Base-by-base conservation (phyloP, 2,797 vertebrate genomes). In the Fratercula arctica region DNA sequence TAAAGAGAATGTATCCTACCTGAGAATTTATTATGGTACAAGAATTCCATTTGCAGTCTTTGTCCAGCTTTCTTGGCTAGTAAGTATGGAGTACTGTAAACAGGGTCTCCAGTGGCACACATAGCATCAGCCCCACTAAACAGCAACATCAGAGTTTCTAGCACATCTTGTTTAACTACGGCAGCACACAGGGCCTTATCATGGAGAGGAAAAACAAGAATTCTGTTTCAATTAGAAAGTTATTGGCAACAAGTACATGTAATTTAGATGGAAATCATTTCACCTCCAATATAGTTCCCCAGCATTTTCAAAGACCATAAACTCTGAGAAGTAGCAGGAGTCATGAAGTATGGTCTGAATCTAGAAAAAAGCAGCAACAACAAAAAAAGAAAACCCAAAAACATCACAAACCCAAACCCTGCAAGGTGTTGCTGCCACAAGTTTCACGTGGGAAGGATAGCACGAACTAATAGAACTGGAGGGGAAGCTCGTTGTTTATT, bases 31-130 rank as follows among this genome's bases (percentile, higher is more conserved):
- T 99, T 99, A 77, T 99, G 99, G 96, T 99, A 98, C 66, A 99
- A 98, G 90, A 99, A 99, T 97, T 99, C 99, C 99, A 99, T 99
- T 69, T 99, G 99, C 24, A 99, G 98, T 57, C 98, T 98, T 95
- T 99, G 99, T 28, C 99, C 99, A 6, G 98, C 98, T 69, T 98
- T 99, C 95, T 99, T 99, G 91, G 99, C 99, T 97, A 99, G 31
- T 21, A 99, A 98, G 79, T 99, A 99, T 0, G 99, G 99, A 50
- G 99, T 99, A 91, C 99, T 99, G 87, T 98, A 97, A 48, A 97
- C 73, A 5, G 98, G 98, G 88, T 99, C 99, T 43, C 99, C 98
- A 1, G 99, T 99, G 43, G 99, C 98, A 66, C 99, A 99, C 99
- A 99, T 99, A 41, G 99, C 98, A 87, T 99, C 99, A 15, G 99